Evolutionary conservation across 2,797 vertebrate genomes (phyloP).

Genomic region (Phylloscopus collybita): DNA sequence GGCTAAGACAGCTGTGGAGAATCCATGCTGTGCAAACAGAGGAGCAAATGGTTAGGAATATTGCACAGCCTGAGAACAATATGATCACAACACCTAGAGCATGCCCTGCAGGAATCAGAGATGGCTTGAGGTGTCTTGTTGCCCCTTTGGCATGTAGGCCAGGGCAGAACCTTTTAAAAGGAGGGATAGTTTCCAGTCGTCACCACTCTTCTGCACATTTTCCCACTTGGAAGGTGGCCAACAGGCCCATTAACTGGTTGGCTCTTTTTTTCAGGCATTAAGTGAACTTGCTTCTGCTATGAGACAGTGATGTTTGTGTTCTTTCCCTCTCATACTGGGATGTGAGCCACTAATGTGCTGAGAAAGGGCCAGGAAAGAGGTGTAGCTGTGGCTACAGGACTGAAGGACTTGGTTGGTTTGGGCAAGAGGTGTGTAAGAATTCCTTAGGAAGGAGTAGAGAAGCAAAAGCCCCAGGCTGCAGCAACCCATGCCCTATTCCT

Average conservation of each 20-base stretch:
- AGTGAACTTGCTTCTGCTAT: not conserved
- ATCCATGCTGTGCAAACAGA: not conserved
- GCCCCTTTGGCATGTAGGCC: not conserved
- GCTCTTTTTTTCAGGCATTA: not conserved
- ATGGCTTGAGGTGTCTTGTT: not conserved
- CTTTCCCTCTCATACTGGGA: not conserved
- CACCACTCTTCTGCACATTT: not conserved
- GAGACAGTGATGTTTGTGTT: not conserved
- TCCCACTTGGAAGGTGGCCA: not conserved
- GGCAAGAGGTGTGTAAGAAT: not conserved
- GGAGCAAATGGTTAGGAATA: not conserved
- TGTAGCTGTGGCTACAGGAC: not conserved
- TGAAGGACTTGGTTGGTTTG: not conserved
- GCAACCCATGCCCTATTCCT: not conserved
- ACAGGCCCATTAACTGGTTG: not conserved
- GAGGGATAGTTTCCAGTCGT: not conserved
- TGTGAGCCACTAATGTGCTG: not conserved
- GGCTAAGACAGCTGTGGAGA: not conserved
- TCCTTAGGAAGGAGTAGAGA: not conserved
- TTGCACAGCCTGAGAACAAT: not conserved
- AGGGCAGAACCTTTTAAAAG: not conserved
- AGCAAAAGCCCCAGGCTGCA: not conserved
- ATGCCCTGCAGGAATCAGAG: not conserved
- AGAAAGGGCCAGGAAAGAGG: not conserved
- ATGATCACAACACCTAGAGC: fast-evolving